Evolutionary conservation across 2,797 vertebrate species (phyloP).

Genomic region (Gobionotothen gibberifrons): DNA sequence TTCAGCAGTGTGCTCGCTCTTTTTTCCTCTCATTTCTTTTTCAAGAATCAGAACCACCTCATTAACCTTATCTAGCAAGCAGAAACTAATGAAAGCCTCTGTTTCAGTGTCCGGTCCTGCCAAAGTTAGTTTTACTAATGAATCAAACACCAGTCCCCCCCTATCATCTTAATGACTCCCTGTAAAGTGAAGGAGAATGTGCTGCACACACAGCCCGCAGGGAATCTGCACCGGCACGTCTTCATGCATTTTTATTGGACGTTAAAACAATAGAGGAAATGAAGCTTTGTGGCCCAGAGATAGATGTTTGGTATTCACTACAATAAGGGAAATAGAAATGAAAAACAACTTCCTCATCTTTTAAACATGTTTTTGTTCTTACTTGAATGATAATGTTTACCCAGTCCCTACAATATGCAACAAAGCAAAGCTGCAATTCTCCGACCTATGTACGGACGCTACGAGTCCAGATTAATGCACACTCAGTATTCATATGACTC

Average conservation of each 20-base stretch:
- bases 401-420: slow-evolving; percentile 20
- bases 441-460: slow-evolving; percentile 60
- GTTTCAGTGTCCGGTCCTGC: slow-evolving; percentile 64
- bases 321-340: slow-evolving; percentile 48
- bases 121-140: slow-evolving; percentile 81
- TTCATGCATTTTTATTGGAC: slow-evolving; percentile 64
- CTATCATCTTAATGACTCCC: slow-evolving; percentile 67
- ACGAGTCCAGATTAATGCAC: slow-evolving; percentile 53
- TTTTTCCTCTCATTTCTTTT: slow-evolving; percentile 26
- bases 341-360: slow-evolving; percentile 44
- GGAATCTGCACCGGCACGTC: slow-evolving; percentile 41
- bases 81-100: slow-evolving; percentile 72
- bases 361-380: slow-evolving; percentile 17
- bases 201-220: slow-evolving; percentile 36
- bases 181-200: slow-evolving; percentile 62
- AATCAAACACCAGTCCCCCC: slow-evolving; percentile 68
- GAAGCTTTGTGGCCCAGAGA: slow-evolving; percentile 39
- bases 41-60: slow-evolving; percentile 67
- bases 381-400: slow-evolving; percentile 44
- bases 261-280: slow-evolving; percentile 43
- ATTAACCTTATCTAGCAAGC: slow-evolving; percentile 80
- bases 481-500: slow-evolving; percentile 68
- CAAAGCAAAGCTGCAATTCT: slow-evolving; percentile 48
- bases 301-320: slow-evolving; percentile 45
- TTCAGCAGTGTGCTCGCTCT: slow-evolving; percentile 48